phyloP scores from a whole-genome alignment of 2,797 vertebrate genomes.

The Iguana delicatissima region DNA sequence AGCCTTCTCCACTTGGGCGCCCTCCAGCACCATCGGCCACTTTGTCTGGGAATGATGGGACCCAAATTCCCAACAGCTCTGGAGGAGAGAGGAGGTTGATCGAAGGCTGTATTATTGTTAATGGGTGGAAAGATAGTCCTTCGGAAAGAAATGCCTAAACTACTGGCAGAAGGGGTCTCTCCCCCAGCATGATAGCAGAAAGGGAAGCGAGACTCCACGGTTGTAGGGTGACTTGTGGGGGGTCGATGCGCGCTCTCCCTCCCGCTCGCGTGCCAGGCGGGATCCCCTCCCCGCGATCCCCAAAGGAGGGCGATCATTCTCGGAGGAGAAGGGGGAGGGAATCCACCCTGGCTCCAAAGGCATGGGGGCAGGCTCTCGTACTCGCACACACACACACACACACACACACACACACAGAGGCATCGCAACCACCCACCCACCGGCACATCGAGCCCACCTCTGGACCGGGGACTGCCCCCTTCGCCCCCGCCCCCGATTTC shows the following conservation, averaged over 20 bases:
- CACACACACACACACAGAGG: too few species aligned
- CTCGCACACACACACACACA: too few species aligned
- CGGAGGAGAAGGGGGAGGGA: not conserved
- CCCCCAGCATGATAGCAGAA: too few species aligned
- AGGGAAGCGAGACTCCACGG: too few species aligned
- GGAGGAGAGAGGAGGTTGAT: not conserved
- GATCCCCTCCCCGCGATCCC: constrained; percentile 9
- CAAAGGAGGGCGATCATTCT: constrained; percentile 18
- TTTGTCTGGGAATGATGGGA: not conserved
- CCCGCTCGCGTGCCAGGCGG: not conserved
- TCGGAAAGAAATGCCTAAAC: not conserved
- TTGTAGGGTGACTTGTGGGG: not conserved
- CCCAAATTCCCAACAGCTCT: not conserved
- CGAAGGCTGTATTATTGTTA: not conserved
- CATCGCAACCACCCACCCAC: not conserved
- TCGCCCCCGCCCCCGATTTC: not conserved
- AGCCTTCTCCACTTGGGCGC: not conserved
- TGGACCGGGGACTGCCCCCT: not conserved
- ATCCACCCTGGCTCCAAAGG: not conserved
- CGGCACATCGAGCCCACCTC: not conserved
- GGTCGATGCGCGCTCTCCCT: accelerated
- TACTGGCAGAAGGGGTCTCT: too few species aligned
- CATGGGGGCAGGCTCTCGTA: too few species aligned
- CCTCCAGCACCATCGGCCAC: not conserved
- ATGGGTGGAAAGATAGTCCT: too few species aligned